Conservation (phyloP, 2,888 invertebrate species). For the Drosophila histrio region DNA sequence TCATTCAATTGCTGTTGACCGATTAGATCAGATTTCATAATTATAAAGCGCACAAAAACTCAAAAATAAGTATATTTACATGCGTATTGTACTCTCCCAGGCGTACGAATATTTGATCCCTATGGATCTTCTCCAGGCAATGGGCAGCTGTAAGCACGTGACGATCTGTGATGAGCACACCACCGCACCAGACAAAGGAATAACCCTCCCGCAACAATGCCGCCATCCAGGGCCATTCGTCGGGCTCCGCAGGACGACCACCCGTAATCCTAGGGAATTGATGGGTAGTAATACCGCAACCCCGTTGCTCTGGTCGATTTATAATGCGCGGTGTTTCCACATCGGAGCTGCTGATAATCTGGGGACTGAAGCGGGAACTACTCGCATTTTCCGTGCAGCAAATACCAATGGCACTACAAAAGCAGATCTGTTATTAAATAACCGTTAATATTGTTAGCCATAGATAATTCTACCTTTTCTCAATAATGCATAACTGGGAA, state of each 20-base stretch:
- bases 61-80: too few species aligned
- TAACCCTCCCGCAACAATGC: slow-evolving; percentile 88
- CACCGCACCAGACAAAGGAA: slow-evolving; percentile 89
- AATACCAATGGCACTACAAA: slow-evolving; percentile 87
- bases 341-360: slow-evolving; percentile 59
- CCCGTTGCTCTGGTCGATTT: slow-evolving; percentile 81
- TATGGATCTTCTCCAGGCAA: slow-evolving; percentile 85
- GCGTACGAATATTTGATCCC: slow-evolving; percentile 88
- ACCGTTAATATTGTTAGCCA: neutral
- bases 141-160: slow-evolving; percentile 88
- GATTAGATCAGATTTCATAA: neutral
- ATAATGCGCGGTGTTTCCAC: slow-evolving; percentile 59
- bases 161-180: slow-evolving; percentile 88
- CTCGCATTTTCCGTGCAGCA: slow-evolving; percentile 88
- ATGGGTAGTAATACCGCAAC: slow-evolving; percentile 83
- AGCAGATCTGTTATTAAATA: neutral
- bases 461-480: slow-evolving; percentile 83
- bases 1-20: slow-evolving; percentile 85
- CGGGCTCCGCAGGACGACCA: slow-evolving; percentile 87
- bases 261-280: slow-evolving; percentile 86
- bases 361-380: slow-evolving; percentile 71
- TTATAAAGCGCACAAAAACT: too few species aligned
- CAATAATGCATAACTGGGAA: slow-evolving; percentile 89
- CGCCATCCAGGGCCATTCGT: slow-evolving; percentile 94
- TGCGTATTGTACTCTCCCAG: slow-evolving; percentile 93